Percentiles rank a stretch among this genome's conserved stretches.
phyloP scores from a whole-genome alignment of 2,797 vertebrate genomes.

The Esox lucius region DNA sequence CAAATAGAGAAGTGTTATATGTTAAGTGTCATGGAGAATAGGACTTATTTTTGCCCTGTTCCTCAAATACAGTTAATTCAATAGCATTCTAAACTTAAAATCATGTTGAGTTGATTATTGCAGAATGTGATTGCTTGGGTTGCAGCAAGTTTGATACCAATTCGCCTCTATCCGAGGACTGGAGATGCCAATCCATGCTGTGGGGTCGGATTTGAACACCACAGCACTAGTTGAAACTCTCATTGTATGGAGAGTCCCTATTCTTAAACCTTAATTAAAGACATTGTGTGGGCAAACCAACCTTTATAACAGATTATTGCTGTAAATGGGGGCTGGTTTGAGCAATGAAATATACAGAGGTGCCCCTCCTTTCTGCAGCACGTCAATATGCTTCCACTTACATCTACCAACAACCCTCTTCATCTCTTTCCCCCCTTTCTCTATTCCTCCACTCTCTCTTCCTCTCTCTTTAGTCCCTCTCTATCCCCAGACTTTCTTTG shows the following conservation, averaged over 20 bases:
- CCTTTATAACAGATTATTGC: slow-evolving; percentile 46
- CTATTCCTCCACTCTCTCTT: background rate
- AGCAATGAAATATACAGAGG: slow-evolving; percentile 43
- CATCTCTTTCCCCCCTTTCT: background rate
- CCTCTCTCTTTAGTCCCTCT: slow-evolving; percentile 19
- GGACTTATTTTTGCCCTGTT: no score
- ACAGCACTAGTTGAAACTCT: background rate
- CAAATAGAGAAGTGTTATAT: slow-evolving; percentile 2
- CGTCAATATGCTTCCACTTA: slow-evolving; percentile 69
- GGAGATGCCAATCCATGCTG: no score
- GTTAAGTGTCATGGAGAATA: no score
- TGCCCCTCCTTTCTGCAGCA: slow-evolving; percentile 49
- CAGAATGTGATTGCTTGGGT: no score
- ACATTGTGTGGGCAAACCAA: slow-evolving; percentile 1
- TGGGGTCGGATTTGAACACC: no score
- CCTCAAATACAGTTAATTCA: no score
- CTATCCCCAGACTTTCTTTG: background rate
- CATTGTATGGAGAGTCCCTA: slow-evolving; percentile 24
- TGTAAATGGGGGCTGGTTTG: slow-evolving; percentile 28
- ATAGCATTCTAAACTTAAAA: no score
- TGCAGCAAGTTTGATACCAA: no score
- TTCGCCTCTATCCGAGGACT: no score
- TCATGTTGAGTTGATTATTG: no score
- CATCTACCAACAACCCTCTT: slow-evolving; percentile 7
- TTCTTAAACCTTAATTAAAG: slow-evolving; percentile 24